Percentiles rank a stretch among this genome's conserved stretches.
Evolutionary conservation across 2,797 vertebrate genomes (phyloP).

Genomic region (Notamacropus eugenii): DNA sequence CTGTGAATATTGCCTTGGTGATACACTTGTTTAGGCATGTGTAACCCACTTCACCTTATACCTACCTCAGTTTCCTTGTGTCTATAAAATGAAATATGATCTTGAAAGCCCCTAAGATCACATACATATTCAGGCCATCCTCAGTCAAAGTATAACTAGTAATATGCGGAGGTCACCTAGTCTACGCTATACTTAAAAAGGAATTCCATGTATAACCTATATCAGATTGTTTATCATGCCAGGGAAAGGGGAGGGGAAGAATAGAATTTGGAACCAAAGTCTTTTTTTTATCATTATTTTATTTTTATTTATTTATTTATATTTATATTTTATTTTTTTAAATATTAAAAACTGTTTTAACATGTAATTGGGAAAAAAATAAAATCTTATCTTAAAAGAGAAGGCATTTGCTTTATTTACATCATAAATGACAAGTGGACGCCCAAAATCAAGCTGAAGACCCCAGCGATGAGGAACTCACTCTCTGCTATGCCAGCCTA

Average conservation of each 20-base stretch:
- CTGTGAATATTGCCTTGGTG: too few relatives aligned
- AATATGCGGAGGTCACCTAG: background rate
- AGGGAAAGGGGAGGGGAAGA: background rate
- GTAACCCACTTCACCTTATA: background rate
- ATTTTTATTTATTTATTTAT: too few relatives aligned
- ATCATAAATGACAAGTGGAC: background rate
- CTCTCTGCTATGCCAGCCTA: background rate
- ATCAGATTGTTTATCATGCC: background rate
- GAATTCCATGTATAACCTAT: background rate
- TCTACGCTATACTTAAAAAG: background rate
- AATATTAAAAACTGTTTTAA: background rate
- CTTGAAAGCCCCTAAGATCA: background rate
- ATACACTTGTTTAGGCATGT: background rate
- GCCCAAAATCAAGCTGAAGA: background rate
- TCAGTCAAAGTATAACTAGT: background rate
- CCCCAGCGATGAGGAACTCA: too few relatives aligned
- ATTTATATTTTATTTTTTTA: background rate
- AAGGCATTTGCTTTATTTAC: background rate
- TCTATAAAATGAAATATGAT: background rate
- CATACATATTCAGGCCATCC: background rate
- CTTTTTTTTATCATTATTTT: background rate
- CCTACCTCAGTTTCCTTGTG: background rate
- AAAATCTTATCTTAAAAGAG: background rate
- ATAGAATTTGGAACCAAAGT: background rate
- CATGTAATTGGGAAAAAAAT: background rate